Base-by-base conservation (phyloP, 2,888 invertebrate species). In the Pandemis corylana region DNA sequence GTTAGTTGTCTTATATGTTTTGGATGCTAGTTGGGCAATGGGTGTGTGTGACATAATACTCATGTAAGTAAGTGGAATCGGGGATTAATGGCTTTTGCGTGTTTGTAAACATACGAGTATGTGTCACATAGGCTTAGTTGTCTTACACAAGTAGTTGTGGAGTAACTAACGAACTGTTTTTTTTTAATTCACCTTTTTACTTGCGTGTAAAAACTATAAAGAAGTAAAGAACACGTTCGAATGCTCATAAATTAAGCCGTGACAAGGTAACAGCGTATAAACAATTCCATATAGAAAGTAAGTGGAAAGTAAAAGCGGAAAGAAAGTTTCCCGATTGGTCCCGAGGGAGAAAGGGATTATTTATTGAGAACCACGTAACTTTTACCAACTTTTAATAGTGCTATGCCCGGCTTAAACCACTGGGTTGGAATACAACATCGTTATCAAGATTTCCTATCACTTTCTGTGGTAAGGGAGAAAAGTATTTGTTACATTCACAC, bases 351-450 rank as follows among this genome's bases (percentile, higher is more conserved):
- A 53, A 9, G 77, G 78, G 80, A 80, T 80, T 80, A 79, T 75
- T 71, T 75, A 75, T 63, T 62, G 70, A 65, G 70, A 68, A 72
- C 73, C 9, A 56, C 20, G 65, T 51, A 80, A 78, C 76, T 80
- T 80, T 77, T 77, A 75, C 67, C 46, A 80, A 79, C 76, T 80
- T 80, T 78, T 77, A 76, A 79, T 80, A 77, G 78, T 75, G 76
- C 78, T 77, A 77, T 76, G 46, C 71, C 65, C 73, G 42, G 71
- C 61, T 65, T 28, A 61, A 62, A 65, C 36, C 66, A 20, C 56
- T 20, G 44, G 62, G 36, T 46, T 36, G 36, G 66, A 36, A n/a
- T 13, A 44, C 41, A 41, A 7, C 46, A 15, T 9, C 41, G 12
- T 44, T 46, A 20, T 20, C 64, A 46, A 64, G 64, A 44, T 46